Base-by-base conservation (phyloP, 1,140 invertebrate genomes). In the Bradysia coprophila region DNA sequence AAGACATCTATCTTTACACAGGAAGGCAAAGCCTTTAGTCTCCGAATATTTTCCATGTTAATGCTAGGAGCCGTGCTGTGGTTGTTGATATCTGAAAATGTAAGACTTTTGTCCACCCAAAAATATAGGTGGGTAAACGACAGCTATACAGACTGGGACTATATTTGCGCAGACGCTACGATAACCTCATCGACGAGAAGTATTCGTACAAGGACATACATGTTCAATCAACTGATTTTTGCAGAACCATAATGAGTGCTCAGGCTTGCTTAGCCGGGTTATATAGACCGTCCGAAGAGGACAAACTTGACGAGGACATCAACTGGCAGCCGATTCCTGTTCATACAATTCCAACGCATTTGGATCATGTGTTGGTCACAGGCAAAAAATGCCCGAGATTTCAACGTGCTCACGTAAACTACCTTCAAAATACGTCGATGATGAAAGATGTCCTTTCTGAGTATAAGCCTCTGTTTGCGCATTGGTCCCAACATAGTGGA, bases 271-370 rank as follows among this genome's bases (percentile, higher is more conserved):
- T 93, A 42, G 87, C 87, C 43, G 85, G 85, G 4, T 70, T 85
- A 45, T 87, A 78, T 55, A 79, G 82, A 6, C 73, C 75, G 1
- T 51, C 51, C 11, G 64, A 61, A 6, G 50, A 61, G n/a, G 64
- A 75, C 49, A 45, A 74, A 3, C 91, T 85, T 81, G 72, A 87
- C 53, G 43, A 50, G 1, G 46, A 71, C 3, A 55, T 91, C 1
- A 51, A 62, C 10, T 95, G 90, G 90, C 87, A 91, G 59, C 89
- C 90, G 0, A 83, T 94, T 50, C 86, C 90, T 1, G 69, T 94
- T 10, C 86, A 91, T 49, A 86, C 87, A 1, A 49, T 66, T 16
- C 78, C 81, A 1, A 65, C 75, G 54, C 48, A 63, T 2, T 45
- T 69, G 20, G 86, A 91, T 65, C 51, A 72, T 46, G 41, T 40